Percentiles rank a stretch among this genome's conserved stretches.
phyloP scores from a whole-genome alignment of 2,113 vertebrate species.

The Callipepla squamata region DNA sequence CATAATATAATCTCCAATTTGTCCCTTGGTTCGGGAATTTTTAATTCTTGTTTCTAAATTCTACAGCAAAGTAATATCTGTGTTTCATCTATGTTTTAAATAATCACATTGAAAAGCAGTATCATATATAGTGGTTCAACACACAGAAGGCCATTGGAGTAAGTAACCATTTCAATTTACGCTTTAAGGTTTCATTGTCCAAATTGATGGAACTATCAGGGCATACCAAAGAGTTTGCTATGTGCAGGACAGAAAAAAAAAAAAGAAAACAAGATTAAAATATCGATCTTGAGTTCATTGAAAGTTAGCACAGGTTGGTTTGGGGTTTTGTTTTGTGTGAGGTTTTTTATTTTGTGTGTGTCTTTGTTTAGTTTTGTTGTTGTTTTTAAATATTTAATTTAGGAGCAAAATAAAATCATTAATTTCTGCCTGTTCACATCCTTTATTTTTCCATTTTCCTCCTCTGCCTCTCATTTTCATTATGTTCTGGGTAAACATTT shows the following conservation, averaged over 20 bases:
- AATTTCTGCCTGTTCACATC: background rate
- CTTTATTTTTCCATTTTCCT: background rate
- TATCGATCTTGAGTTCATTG: background rate
- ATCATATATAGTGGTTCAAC: background rate
- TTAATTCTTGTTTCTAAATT: background rate
- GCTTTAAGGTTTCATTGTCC: background rate
- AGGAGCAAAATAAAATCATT: background rate
- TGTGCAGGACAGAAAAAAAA: background rate
- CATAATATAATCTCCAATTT: background rate
- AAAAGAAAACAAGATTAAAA: background rate
- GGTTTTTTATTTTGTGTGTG: too few relatives aligned
- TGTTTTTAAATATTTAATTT: background rate
- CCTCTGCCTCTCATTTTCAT: background rate
- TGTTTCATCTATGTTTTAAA: background rate
- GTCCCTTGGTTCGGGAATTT: background rate
- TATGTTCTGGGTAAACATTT: background rate
- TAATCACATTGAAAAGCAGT: background rate
- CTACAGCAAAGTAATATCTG: background rate
- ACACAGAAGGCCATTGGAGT: background rate
- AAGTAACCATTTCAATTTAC: conserved; percentile 7
- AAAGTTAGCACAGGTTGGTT: background rate
- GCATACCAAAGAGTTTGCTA: background rate
- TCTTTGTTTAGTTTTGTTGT: too few relatives aligned
- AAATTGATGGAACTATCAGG: background rate
- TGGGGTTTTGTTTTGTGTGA: background rate